phyloP scores from a whole-genome alignment of 2,797 vertebrate genomes.

The Paedocypris micromegethes region DNA sequence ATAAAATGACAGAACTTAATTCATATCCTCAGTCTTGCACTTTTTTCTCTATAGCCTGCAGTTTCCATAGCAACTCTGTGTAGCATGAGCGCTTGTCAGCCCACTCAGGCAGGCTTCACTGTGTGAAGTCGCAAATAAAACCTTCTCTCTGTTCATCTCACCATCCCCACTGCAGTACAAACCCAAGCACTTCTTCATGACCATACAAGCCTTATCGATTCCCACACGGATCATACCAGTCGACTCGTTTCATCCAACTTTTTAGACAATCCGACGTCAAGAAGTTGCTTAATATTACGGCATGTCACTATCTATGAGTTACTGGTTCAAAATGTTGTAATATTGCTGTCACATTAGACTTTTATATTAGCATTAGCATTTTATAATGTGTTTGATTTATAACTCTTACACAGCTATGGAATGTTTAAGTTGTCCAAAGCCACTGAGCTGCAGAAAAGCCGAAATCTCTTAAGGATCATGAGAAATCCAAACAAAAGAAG shows the following conservation, averaged over 20 bases:
- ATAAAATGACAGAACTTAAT: conserved; percentile 53
- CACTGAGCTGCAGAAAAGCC: too few species aligned
- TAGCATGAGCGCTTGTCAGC: conserved; percentile 69
- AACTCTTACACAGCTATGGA: too few species aligned
- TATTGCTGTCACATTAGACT: too few species aligned
- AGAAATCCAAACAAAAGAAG: too few species aligned
- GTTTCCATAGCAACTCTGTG: conserved; percentile 73
- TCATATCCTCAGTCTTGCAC: conserved; percentile 56
- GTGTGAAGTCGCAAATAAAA: conserved; percentile 55
- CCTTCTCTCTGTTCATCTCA: conserved; percentile 45
- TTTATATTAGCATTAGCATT: too few species aligned
- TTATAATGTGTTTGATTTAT: too few species aligned
- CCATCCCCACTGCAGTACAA: conserved; percentile 43
- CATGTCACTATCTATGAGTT: too few species aligned
- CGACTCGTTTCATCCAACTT: conserved; percentile 16
- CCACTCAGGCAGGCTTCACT: conserved; percentile 63
- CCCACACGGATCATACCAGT: conserved; percentile 20
- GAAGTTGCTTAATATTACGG: too few species aligned
- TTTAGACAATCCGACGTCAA: not conserved
- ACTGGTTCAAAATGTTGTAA: too few species aligned
- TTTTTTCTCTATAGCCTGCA: conserved; percentile 59
- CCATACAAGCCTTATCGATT: conserved; percentile 37
- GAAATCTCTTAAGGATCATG: too few species aligned
- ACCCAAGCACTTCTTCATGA: conserved; percentile 39
- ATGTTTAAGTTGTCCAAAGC: too few species aligned